Conservation (phyloP, 2,113 vertebrate genomes). For the Zosterops pallidus region DNA sequence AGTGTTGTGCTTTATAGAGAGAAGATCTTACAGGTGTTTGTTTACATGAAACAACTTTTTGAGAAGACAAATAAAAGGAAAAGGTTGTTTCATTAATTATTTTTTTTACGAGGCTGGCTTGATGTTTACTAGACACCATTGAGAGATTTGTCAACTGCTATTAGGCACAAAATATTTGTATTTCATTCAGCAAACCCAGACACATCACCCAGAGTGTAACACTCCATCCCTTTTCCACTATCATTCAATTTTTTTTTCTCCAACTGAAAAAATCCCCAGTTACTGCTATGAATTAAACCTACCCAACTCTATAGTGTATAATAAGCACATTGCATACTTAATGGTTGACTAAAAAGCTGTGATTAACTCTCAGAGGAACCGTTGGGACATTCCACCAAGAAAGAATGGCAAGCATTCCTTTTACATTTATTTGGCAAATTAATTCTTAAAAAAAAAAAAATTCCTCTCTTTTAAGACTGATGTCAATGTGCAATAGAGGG, state of each 20-base stretch:
- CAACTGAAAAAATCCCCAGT: constrained; percentile 59
- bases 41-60: constrained; percentile 50
- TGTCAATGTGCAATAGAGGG: constrained; percentile 75
- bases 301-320: constrained; percentile 45
- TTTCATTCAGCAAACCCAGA: constrained; percentile 20
- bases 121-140: constrained; percentile 64
- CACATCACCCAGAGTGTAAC: constrained; percentile 32
- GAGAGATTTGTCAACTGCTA: constrained; percentile 69
- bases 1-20: constrained; percentile 83
- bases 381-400: constrained; percentile 52
- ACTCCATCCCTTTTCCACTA: constrained; percentile 59
- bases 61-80: constrained; percentile 46
- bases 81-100: constrained; percentile 48
- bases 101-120: constrained; percentile 63
- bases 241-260: neutral
- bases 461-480: constrained; percentile 74
- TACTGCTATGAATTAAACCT: constrained; percentile 58
- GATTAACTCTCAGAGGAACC: constrained; percentile 50
- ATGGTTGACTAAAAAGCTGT: constrained; percentile 49
- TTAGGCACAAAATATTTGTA: constrained; percentile 56
- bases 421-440: constrained; percentile 64
- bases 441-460: constrained; percentile 28
- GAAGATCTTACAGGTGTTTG: constrained; percentile 70
- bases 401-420: constrained; percentile 65
- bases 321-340: constrained; percentile 66